Evolutionary conservation across 2,113 vertebrate species (phyloP).

Genomic region (Corythoichthys haematopterus): DNA sequence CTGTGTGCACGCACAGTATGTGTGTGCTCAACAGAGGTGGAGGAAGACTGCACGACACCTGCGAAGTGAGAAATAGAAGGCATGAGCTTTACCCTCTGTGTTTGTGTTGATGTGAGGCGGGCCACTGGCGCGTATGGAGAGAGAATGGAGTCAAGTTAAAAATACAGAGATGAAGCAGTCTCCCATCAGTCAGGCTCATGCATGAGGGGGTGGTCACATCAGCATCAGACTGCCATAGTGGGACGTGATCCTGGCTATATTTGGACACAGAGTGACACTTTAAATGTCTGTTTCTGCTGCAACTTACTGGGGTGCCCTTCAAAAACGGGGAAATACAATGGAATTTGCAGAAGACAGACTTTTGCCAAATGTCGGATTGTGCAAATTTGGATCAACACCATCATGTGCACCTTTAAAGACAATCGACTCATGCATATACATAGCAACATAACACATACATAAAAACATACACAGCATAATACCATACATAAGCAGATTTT

Average conservation of each 20-base stretch:
- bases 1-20: background rate
- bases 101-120: constrained; percentile 7
- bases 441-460: too few species aligned
- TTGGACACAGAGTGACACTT: constrained; percentile 13
- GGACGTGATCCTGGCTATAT: constrained; percentile 34
- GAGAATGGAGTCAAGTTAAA: constrained; percentile 33
- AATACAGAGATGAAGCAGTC: constrained; percentile 47
- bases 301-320: constrained; percentile 6
- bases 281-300: background rate
- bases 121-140: constrained; percentile 15
- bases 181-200: constrained; percentile 47
- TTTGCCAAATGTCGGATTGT: background rate
- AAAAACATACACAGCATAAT: too few species aligned
- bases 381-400: background rate
- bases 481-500: too few species aligned
- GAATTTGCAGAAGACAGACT: background rate
- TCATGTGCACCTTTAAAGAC: background rate
- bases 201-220: constrained; percentile 27
- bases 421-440: too few species aligned
- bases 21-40: constrained; percentile 4
- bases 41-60: constrained; percentile 24
- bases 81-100: constrained; percentile 19
- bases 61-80: constrained; percentile 25
- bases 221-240: constrained; percentile 22
- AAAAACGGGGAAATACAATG: background rate